A percentile compares a stretch with the other conserved stretches of the same genome.
phyloP scores from a whole-genome alignment of 2,113 vertebrate species.

The Scartelaos histophorus region DNA sequence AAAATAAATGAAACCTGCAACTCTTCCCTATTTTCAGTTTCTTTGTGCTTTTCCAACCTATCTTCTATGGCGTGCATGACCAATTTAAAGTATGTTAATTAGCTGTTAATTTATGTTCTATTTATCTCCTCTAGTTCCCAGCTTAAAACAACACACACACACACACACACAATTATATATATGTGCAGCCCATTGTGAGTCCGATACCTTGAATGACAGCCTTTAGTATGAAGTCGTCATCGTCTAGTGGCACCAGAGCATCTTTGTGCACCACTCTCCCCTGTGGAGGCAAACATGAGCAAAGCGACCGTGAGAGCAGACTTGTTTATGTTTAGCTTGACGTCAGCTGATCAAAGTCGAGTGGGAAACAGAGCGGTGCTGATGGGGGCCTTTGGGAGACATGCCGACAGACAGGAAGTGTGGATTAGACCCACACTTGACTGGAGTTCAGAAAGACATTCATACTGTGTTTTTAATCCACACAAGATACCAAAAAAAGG shows the following conservation, averaged over 20 bases:
- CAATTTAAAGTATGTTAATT: not conserved
- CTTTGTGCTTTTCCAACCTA: not conserved
- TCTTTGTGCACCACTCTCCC: constrained; percentile 71
- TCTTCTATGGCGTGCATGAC: not conserved
- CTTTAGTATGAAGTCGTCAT: constrained; percentile 62
- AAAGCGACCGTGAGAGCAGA: not conserved
- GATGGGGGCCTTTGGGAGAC: constrained; percentile 37
- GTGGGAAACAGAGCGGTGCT: constrained; percentile 12
- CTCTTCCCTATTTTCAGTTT: not conserved
- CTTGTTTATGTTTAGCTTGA: constrained; percentile 6
- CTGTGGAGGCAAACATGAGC: constrained; percentile 37
- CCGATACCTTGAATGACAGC: constrained; percentile 69
- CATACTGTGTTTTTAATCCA: constrained; percentile 9
- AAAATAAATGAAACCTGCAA: not conserved
- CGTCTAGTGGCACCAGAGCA: constrained; percentile 52
- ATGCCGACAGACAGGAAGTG: constrained; percentile 22
- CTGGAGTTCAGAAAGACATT: constrained; percentile 26
- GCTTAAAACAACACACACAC: not conserved
- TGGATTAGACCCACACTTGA: constrained; percentile 35
- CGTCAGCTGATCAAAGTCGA: constrained; percentile 38
- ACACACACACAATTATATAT: too few relatives aligned
- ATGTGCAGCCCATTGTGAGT: not conserved
- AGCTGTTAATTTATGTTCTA: not conserved
- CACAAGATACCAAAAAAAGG: not conserved
- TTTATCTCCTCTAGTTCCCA: not conserved